phyloP scores from a whole-genome alignment of 2,797 vertebrate species.

The Picus viridis region DNA sequence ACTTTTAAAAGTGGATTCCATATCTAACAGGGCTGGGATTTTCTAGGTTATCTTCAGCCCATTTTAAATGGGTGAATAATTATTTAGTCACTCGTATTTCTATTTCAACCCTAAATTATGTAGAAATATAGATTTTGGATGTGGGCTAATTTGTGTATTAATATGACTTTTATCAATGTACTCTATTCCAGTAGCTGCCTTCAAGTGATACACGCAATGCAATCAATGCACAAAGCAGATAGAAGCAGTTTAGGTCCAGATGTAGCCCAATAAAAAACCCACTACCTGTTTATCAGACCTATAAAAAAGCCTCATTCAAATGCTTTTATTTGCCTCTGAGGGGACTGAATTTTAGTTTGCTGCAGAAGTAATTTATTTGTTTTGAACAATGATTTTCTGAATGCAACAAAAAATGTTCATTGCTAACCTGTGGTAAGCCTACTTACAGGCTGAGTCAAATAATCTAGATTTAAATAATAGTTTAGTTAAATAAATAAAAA shows the following conservation, averaged over 20 bases:
- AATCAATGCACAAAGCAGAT: neutral
- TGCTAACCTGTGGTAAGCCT: neutral
- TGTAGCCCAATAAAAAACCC: neutral
- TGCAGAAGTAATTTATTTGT: neutral
- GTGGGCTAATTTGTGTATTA: neutral
- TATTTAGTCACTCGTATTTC: neutral
- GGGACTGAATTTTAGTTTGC: neutral
- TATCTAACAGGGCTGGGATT: neutral
- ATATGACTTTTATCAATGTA: neutral
- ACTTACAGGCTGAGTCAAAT: neutral
- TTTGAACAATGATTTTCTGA: neutral
- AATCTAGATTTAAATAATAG: neutral
- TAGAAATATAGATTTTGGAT: neutral
- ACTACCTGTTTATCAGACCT: neutral
- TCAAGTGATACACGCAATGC: neutral
- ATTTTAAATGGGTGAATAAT: neutral
- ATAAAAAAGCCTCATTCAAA: neutral
- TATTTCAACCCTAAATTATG: neutral
- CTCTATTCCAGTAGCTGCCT: neutral
- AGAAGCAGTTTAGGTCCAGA: neutral
- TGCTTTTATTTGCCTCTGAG: neutral
- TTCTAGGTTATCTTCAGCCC: neutral
- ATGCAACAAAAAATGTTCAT: neutral
- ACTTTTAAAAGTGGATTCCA: neutral
- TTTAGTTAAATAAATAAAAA: neutral